phyloP scores from a whole-genome alignment of 2,888 invertebrate genomes.

The Lasioglossum malachurum region DNA sequence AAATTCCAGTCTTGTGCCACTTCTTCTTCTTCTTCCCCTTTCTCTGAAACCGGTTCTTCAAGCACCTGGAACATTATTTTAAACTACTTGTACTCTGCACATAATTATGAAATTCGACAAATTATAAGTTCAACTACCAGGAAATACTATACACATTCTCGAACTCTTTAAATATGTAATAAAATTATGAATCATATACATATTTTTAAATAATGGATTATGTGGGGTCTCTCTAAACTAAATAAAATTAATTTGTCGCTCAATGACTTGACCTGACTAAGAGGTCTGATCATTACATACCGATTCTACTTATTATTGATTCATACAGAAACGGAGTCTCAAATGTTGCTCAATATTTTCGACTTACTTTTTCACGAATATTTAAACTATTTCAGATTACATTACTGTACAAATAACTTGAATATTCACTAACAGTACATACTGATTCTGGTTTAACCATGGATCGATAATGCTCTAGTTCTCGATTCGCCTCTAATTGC shows the following conservation, averaged over 20 bases:
- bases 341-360: background rate
- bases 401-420: background rate
- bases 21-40: constrained; percentile 48
- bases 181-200: background rate
- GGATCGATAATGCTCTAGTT: constrained; percentile 55
- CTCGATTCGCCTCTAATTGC: constrained; percentile 49
- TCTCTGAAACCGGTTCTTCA: constrained; percentile 28
- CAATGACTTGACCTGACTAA: background rate
- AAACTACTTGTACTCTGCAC: background rate
- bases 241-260: background rate
- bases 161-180: background rate
- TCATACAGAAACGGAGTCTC: background rate
- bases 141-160: background rate
- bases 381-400: background rate
- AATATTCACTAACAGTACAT: constrained; percentile 7
- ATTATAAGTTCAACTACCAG: background rate
- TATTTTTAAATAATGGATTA: too few relatives aligned
- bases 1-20: constrained; percentile 62
- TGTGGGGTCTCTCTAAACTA: background rate
- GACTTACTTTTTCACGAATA: background rate
- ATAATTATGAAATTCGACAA: background rate
- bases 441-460: constrained; percentile 33
- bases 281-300: background rate
- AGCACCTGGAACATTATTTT: constrained; percentile 44
- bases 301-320: background rate